Base-by-base conservation (phyloP, 37 sponge, comb jelly and placozoan genomes). In the Halisarca cf. caerulea region DNA sequence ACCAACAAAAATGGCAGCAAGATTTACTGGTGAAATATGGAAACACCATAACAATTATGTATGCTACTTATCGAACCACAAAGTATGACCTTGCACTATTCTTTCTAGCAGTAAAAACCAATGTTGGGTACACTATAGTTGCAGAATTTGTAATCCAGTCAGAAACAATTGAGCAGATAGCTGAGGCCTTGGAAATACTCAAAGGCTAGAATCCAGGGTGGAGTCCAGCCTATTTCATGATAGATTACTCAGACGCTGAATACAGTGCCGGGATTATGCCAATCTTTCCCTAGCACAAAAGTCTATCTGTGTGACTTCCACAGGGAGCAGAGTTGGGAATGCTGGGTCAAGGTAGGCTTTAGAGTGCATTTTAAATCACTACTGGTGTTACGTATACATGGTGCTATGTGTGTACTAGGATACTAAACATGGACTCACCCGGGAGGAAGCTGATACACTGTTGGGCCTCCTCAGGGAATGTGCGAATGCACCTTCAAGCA, bases 1-100 rank as follows among this genome's bases (percentile, higher is more conserved):
- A 86, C 72, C 87, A 86, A 36, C 81, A 86, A 59, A 80, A 64
- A 27, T 87, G 87, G 87, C 87, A 87, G n/a, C 54, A 87, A 53
- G 42, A 87, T 18, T 47, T 87, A 2, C 62, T 80, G n/a, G 51
- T 42, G 17, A 38, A 66, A 25, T 80, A 87, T 81, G 87, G 87
- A n/a, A 72, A 81, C 60, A 78, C 33, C 17, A 58, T 87, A 21
- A 20, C 74, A 57, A 58, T 87, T 14, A 45, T 87, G 74, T 74
- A 87, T 68, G 87, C 87, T 36, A 87, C 81, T 33, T 81, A 87
- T 45, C 45, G 36, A 58, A 81, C 82, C 9, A 87, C 82, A 5
- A 81, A 71, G 32, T 87, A 87, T 58, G 82, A 87, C 34, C n/a
- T 87, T 6, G 42, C 82, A 32, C 60, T 87, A 33, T 87, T 87